Evolutionary conservation across 1,140 invertebrate genomes (phyloP).

Genomic region (Penaeus indicus): DNA sequence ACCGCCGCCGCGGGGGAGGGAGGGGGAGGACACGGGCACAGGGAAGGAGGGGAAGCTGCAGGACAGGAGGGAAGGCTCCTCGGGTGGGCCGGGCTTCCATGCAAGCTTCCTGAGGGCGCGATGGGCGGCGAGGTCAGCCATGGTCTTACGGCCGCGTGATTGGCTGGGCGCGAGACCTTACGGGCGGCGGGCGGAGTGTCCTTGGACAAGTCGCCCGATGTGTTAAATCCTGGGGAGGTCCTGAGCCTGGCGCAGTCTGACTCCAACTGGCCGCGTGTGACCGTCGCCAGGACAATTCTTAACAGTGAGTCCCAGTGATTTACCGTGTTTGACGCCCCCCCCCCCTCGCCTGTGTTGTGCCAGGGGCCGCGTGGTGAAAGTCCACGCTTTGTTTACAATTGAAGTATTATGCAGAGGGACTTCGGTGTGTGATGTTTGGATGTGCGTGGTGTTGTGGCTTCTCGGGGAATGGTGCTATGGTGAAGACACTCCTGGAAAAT

Average conservation of each 20-base stretch:
- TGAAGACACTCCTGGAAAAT: no score
- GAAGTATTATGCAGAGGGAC: no score
- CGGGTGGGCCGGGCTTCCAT: slow-evolving; percentile 1
- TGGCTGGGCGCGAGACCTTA: slow-evolving; percentile 40
- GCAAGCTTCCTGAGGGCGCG: slow-evolving; percentile 23
- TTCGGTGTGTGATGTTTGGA: no score
- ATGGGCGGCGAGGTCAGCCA: slow-evolving; percentile 34
- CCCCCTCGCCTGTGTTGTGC: neutral
- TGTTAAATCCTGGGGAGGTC: slow-evolving; percentile 49
- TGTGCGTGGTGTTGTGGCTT: no score
- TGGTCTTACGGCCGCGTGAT: slow-evolving; percentile 15
- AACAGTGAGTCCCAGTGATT: slow-evolving; percentile 36
- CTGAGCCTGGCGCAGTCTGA: slow-evolving; percentile 31
- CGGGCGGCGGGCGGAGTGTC: slow-evolving; percentile 35
- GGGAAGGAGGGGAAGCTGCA: neutral
- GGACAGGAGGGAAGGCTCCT: neutral
- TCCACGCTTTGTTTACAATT: no score
- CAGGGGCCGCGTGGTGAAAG: no score
- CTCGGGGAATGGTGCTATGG: no score
- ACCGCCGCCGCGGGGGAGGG: neutral
- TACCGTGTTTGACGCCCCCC: slow-evolving; percentile 3
- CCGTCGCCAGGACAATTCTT: slow-evolving; percentile 39
- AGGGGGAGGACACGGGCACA: neutral
- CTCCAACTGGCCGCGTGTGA: slow-evolving; percentile 40
- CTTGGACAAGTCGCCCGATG: slow-evolving; percentile 33